These are phyloP conservation scores for Zeus faber DNA, from an alignment of 2,113 vertebrate genomes.

Conservation along the genomic window DNA sequence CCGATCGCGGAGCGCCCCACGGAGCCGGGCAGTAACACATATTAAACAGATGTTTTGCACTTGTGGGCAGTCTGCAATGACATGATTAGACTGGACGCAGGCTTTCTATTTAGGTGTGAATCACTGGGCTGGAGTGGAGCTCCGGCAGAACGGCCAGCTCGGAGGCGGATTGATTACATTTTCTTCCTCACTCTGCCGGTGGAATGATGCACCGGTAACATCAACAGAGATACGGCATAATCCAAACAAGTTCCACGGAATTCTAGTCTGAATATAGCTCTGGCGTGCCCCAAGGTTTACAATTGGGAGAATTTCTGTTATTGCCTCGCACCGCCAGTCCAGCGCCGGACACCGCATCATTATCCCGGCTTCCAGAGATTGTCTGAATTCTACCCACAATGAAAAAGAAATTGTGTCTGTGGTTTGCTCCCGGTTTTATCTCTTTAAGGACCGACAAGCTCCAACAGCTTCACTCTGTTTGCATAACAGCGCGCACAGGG, in stretches of 20 bases:
- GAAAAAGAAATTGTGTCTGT: slow-evolving; percentile 28
- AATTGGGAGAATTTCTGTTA: slow-evolving; percentile 20
- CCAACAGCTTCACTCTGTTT: slow-evolving; percentile 25
- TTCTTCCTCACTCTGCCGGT: slow-evolving; percentile 21
- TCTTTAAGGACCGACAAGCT: slow-evolving; percentile 4
- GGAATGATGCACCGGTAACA: slow-evolving; percentile 28
- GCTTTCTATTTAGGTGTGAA: slow-evolving; percentile 35
- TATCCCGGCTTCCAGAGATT: slow-evolving; percentile 30
- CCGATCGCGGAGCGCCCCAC: no score
- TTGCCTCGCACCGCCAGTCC: slow-evolving; percentile 27
- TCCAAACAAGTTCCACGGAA: slow-evolving; percentile 34
- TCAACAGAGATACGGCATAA: slow-evolving; percentile 34
- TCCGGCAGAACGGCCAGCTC: neutral
- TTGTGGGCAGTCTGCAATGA: no score
- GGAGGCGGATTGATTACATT: slow-evolving; percentile 35
- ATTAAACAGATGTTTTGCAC: no score
- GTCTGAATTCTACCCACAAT: slow-evolving; percentile 20
- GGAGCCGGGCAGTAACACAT: no score
- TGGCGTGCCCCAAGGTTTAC: no score
- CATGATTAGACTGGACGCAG: slow-evolving; percentile 37
- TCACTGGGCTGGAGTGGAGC: slow-evolving; percentile 38
- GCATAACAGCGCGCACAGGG: slow-evolving; percentile 7
- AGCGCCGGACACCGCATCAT: slow-evolving; percentile 44
- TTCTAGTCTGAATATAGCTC: slow-evolving; percentile 40
- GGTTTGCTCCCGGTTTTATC: slow-evolving; percentile 16